phyloP scores from a whole-genome alignment of 2,888 invertebrate genomes.

The Caenorhabditis sp. region DNA sequence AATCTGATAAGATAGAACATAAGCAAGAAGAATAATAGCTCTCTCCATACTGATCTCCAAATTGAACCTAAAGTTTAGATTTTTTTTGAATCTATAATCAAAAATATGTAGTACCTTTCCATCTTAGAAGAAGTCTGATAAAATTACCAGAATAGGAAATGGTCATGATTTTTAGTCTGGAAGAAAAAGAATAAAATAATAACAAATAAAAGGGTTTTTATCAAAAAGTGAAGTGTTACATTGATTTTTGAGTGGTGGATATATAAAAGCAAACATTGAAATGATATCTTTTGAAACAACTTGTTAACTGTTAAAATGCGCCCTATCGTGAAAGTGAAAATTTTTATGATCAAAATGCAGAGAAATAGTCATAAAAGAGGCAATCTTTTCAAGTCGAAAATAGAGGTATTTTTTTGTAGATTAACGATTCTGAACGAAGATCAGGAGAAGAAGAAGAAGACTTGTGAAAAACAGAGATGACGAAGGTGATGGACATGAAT shows the following conservation, averaged over 20 bases:
- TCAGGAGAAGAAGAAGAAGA: slow-evolving; percentile 6
- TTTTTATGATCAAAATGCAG: slow-evolving; percentile 1
- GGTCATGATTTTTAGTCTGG: slow-evolving; percentile 39
- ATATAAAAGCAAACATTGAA: neutral
- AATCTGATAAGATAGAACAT: slow-evolving; percentile 53
- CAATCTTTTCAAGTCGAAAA: too few relatives aligned
- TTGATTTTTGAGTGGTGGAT: slow-evolving; percentile 3
- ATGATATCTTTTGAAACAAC: neutral
- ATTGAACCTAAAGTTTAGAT: slow-evolving; percentile 39
- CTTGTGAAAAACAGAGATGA: slow-evolving; percentile 7
- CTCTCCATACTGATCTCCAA: slow-evolving; percentile 55
- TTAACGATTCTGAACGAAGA: neutral
- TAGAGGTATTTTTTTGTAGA: too few relatives aligned
- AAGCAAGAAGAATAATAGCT: slow-evolving; percentile 48
- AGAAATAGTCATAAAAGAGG: too few relatives aligned
- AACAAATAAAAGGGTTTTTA: neutral
- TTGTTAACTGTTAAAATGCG: neutral
- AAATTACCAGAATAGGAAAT: slow-evolving; percentile 60
- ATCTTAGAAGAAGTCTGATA: slow-evolving; percentile 52
- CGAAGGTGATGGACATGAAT: neutral
- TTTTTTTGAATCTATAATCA: neutral
- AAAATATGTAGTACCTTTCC: slow-evolving; percentile 43
- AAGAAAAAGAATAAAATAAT: too few relatives aligned
- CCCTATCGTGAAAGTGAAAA: neutral
- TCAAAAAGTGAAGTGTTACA: neutral